Base-by-base conservation (phyloP, 2,888 invertebrate genomes). In the Archaeoteleia sp. region DNA sequence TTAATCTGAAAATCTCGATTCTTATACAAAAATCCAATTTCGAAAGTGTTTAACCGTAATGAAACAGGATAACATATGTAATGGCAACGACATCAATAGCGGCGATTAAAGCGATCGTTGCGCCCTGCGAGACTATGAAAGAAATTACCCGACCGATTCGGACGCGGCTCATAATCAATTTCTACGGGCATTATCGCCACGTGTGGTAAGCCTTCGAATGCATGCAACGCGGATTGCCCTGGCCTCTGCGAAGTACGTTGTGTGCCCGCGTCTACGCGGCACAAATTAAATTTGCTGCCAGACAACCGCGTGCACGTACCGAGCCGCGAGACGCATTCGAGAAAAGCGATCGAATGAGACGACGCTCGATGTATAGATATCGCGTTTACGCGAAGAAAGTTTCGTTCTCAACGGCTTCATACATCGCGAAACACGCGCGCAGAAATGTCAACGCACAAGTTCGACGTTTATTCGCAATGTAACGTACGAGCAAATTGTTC, bases 151-250 rank as follows among this genome's bases (percentile, higher is more conserved):
- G 46, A 49, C 34, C 54, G 62, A 66, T 62, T 62, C 66, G 62
- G 51, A 43, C 49, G 53, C 30, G 70, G 49, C 40, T 66, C 46
- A 46, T 66, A 71, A 74, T 74, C 71, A 69, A 74, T 73, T 67
- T 61, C 68, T 49, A 61, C 43, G 60, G 40, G 45, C 62, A 49
- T 60, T 62, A 49, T 46, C 67, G 63, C 63, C 43, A 65, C 61
- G 66, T 67, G 71, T 68, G 72, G 71, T 67, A 69, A 57, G 70
- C 71, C n/a, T 68, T 63, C 70, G n/a, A 46, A 30, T 49, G 42
- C 43, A 53, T 37, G 54, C 60, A 39, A 61, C 55, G 57, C 45
- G 51, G 35, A 42, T 55, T 62, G 53, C 49, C 39, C 23, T 51
- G 58, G 25, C 37, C 40, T 27, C 49, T 49, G 40, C 40, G 54